Evolutionary conservation across 1,140 invertebrate species (phyloP).

Genomic region (Pararge aegeria): DNA sequence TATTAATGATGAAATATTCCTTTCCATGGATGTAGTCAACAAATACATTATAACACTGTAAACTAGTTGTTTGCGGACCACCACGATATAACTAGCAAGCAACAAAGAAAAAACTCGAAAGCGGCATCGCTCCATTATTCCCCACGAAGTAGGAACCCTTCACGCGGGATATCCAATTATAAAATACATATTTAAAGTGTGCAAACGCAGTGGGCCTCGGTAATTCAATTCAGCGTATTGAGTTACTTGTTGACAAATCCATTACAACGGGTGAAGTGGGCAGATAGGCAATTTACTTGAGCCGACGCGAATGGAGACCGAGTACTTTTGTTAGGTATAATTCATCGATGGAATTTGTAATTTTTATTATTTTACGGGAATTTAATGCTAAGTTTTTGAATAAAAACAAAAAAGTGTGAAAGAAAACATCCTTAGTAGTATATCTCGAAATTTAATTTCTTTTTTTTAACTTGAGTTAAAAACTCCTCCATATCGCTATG

Average conservation of each 20-base stretch:
- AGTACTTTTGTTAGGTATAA: neutral
- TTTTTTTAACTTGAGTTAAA: too few relatives aligned
- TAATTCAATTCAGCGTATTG: conserved; percentile 41
- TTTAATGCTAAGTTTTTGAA: too few relatives aligned
- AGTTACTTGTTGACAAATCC: conserved; percentile 47
- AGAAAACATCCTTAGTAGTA: too few relatives aligned
- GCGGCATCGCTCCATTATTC: conserved; percentile 25
- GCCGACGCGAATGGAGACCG: conserved; percentile 18
- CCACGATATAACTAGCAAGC: neutral
- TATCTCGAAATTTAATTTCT: too few relatives aligned
- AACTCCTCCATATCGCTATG: too few relatives aligned
- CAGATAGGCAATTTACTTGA: conserved; percentile 33
- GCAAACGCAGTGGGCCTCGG: conserved; percentile 31
- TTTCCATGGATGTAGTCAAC: too few relatives aligned
- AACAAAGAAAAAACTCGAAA: conserved; percentile 21
- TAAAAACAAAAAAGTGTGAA: too few relatives aligned
- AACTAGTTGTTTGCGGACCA: neutral
- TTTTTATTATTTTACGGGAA: neutral
- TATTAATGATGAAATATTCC: too few relatives aligned
- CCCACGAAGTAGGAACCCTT: conserved; percentile 19
- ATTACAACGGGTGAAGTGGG: conserved; percentile 38
- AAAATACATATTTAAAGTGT: conserved; percentile 47
- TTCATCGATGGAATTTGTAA: neutral
- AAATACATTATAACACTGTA: neutral
- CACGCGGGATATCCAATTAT: conserved; percentile 42